Base-by-base conservation (phyloP, 2,797 vertebrate species). In the Falco biarmicus region DNA sequence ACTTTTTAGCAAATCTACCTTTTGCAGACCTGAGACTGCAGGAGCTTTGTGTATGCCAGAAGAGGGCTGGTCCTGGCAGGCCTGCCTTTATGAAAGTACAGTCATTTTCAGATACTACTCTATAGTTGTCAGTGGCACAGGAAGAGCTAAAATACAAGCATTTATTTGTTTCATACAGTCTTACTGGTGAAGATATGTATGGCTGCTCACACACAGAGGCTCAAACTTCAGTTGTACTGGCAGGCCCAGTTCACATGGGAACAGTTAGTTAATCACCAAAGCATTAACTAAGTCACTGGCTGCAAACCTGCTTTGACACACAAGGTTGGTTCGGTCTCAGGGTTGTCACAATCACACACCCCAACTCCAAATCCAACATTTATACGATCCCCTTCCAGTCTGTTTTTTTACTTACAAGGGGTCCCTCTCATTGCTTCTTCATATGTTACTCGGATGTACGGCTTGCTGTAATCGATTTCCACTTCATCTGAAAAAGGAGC, bases 401-500 rank as follows among this genome's bases (percentile, higher is more conserved):
- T 65, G 51, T 11, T 79, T 64, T 68, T 94, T 51, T 75, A 99
- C 99, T 99, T 98, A 99, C 99, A 87, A 43, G 98, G 98, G 10
- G 99, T 99, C 90, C 99, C 99, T 95, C 92, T 98, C 95, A 98
- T 97, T 4, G 99, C 99, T 96, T 99, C 99, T 73, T 99, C 99
- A 97, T 99, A 99, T 2, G 98, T 99, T 89, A 99, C 99, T 93
- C 99, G 98, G 95, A 96, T 81, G 79, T 99, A 99, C 2, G 99
- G 98, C 94, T 98, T 99, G 92, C 97, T 97, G 92, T 98, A 98
- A 90, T 98, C 98, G 3, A 99, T 97, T 89, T 98, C 98, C 54
- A 99, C 98, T 98, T 99, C 98, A 95, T 99, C 99, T 75, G 99
- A 99, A 89, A 99, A 99, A 0, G 99, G 99, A 65, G 99, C 99